phyloP scores from a whole-genome alignment of 2,113 vertebrate species.

The Tonatia bakeri region DNA sequence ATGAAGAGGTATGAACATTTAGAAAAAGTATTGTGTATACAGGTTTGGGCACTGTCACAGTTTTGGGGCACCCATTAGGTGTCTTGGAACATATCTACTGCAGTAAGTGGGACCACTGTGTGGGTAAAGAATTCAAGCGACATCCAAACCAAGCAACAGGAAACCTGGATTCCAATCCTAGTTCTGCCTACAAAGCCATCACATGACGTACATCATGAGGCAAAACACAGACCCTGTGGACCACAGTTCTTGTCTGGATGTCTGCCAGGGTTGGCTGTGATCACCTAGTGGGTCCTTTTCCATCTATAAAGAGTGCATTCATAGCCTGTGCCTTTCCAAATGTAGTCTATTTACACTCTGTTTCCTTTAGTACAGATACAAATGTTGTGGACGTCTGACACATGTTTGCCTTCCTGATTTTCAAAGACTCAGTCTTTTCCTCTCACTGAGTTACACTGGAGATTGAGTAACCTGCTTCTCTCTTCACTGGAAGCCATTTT shows the following conservation, averaged over 20 bases:
- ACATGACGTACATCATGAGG: background rate
- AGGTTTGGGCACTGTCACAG: too few relatives aligned
- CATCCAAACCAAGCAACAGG: background rate
- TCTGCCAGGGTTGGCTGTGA: background rate
- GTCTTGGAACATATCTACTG: background rate
- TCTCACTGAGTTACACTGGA: background rate
- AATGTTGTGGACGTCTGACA: background rate
- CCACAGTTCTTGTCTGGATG: background rate
- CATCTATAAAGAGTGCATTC: background rate
- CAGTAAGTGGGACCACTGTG: background rate
- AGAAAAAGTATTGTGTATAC: background rate
- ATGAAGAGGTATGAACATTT: background rate
- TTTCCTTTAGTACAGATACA: background rate
- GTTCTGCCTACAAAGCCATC: background rate
- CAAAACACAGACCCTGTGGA: rapidly evolving
- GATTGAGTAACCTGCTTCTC: background rate
- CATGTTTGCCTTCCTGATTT: background rate
- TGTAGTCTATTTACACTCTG: background rate
- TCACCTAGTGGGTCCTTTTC: background rate
- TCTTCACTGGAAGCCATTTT: background rate
- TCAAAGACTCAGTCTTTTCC: background rate
- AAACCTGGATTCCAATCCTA: background rate
- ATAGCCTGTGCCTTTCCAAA: background rate
- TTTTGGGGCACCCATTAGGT: background rate
- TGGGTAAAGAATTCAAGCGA: background rate